A percentile compares a stretch with the other conserved stretches of the same genome.
These are phyloP conservation scores for Trichacis sp. DNA, from an alignment of 2,888 invertebrate genomes.

Conservation along the genomic window DNA sequence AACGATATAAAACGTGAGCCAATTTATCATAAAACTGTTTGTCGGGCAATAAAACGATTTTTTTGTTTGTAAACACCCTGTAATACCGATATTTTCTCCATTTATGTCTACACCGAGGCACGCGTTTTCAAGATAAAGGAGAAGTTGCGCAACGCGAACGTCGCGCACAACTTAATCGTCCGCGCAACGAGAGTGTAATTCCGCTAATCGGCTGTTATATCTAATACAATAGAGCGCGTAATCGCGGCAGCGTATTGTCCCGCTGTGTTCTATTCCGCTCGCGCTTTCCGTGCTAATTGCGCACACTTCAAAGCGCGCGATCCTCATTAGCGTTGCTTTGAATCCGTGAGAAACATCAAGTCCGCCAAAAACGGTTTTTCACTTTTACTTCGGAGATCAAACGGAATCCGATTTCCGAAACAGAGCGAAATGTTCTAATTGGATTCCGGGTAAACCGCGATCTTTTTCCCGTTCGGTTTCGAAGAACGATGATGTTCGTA, in stretches of 20 bases:
- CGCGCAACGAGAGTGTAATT: conserved; percentile 3
- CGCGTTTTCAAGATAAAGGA: neutral
- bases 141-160: conserved; percentile 18
- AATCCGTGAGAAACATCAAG: neutral
- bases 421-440: neutral
- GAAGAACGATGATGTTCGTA: conserved; percentile 1
- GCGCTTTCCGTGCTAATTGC: neutral
- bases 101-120: too few species aligned
- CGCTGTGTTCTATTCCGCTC: neutral
- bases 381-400: neutral
- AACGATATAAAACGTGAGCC: too few species aligned
- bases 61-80: too few species aligned
- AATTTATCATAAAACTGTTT: too few species aligned
- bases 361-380: neutral
- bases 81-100: too few species aligned
- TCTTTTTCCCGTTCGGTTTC: neutral
- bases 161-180: conserved; percentile 24
- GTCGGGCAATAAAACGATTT: too few species aligned
- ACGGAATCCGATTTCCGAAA: neutral
- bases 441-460: neutral
- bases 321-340: neutral
- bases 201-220: conserved; percentile 22
- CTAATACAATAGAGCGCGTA: conserved; percentile 3
- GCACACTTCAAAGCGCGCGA: neutral
- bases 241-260: neutral